phyloP scores from a whole-genome alignment of 2,888 invertebrate species.

The Macrophya annulata region DNA sequence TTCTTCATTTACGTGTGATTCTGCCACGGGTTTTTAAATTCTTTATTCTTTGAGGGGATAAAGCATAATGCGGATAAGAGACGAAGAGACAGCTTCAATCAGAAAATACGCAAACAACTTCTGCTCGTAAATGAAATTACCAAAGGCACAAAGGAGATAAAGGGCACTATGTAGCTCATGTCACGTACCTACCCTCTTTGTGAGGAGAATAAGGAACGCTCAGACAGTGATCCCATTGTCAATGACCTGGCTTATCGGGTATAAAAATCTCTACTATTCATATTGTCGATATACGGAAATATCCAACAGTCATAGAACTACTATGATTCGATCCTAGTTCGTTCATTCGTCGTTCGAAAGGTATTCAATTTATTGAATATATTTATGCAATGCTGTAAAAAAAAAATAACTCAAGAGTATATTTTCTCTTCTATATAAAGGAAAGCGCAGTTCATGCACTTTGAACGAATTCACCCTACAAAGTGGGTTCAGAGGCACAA shows the following conservation, averaged over 20 bases:
- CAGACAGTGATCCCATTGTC: constrained; percentile 36
- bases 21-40: constrained; percentile 23
- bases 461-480: not conserved
- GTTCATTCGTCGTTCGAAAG: not conserved
- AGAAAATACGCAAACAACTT: constrained; percentile 52
- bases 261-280: constrained; percentile 17
- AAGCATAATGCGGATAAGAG: constrained; percentile 44
- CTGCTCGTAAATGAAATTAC: constrained; percentile 53
- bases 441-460: not conserved
- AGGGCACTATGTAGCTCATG: constrained; percentile 37
- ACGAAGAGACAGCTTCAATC: constrained; percentile 41
- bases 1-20: not conserved
- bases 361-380: not conserved
- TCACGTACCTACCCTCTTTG: constrained; percentile 39
- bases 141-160: constrained; percentile 48
- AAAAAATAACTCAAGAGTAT: not conserved
- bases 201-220: constrained; percentile 32
- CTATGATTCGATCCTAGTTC: not conserved
- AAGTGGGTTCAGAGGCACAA: not conserved
- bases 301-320: not conserved
- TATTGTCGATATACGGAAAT: constrained; percentile 15
- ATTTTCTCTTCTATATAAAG: not conserved
- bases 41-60: constrained; percentile 21
- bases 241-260: constrained; percentile 24
- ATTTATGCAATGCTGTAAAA: not conserved